Evolutionary conservation across 1,140 invertebrate genomes (phyloP).

Genomic region (Belonocnema kinseyi): DNA sequence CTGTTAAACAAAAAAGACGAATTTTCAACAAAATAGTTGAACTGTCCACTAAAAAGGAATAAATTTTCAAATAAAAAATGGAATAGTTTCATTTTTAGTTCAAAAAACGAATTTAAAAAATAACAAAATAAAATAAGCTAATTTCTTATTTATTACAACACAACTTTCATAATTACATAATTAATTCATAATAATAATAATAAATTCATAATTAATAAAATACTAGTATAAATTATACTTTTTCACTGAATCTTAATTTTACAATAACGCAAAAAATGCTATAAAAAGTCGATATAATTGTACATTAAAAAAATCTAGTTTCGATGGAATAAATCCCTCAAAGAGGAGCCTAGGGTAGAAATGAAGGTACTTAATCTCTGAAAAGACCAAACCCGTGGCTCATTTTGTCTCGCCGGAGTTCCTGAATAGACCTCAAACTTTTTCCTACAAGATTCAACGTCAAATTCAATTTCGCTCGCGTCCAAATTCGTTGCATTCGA

Average conservation of each 20-base stretch:
- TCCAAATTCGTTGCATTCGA: constrained; percentile 23
- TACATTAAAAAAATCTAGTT: background rate
- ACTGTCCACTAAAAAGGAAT: no score
- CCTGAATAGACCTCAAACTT: constrained; percentile 18
- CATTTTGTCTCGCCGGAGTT: background rate
- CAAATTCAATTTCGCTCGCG: constrained; percentile 22
- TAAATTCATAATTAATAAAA: no score
- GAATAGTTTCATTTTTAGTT: no score
- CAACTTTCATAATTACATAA: no score
- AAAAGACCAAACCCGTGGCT: constrained; percentile 33
- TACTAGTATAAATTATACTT: no score
- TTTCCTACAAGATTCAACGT: constrained; percentile 19
- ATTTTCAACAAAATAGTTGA: no score
- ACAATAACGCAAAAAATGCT: background rate
- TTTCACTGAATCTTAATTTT: background rate
- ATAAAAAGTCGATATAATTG: background rate
- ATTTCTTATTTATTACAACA: no score
- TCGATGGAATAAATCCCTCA: constrained; percentile 49
- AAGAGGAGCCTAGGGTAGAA: constrained; percentile 43
- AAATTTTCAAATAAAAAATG: no score
- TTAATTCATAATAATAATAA: no score
- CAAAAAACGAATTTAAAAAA: no score
- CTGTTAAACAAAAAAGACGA: no score
- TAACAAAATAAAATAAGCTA: no score
- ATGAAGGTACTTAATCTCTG: constrained; percentile 49